phyloP scores from a whole-genome alignment of 2,797 vertebrate species.

The Trachops cirrhosus region DNA sequence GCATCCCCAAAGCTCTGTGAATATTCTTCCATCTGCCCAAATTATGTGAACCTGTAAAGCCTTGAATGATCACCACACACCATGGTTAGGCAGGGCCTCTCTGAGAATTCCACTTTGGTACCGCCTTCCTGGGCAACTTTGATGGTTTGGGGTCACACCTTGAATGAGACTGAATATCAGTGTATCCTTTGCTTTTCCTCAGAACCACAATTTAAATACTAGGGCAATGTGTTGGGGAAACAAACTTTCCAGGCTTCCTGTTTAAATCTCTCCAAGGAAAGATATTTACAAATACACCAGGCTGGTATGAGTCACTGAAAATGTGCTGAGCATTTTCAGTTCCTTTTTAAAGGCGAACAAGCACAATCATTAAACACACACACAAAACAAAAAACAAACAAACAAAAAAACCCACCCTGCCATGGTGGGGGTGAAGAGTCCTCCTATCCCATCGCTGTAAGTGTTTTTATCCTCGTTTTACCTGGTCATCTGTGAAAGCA shows the following conservation, averaged over 20 bases:
- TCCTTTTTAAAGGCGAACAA: background rate
- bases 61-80: no score
- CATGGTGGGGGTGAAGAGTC: background rate
- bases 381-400: background rate
- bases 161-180: background rate
- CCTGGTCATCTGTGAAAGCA: background rate
- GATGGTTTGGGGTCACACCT: background rate
- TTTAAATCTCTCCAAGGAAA: slow-evolving; percentile 7
- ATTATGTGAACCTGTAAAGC: no score
- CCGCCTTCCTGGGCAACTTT: background rate
- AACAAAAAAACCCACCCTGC: background rate
- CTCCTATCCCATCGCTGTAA: fast-evolving
- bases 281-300: slow-evolving; percentile 29
- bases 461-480: background rate
- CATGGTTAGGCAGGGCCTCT: background rate
- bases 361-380: background rate
- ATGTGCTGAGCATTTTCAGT: background rate
- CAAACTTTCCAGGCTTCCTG: background rate
- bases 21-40: no score
- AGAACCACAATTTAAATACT: background rate
- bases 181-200: background rate
- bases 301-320: background rate
- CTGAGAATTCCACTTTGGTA: background rate
- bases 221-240: fast-evolving
- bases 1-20: no score